These are phyloP conservation scores for Euzetes globulus DNA, from an alignment of 2,888 invertebrate genomes.

Conservation along the genomic window DNA sequence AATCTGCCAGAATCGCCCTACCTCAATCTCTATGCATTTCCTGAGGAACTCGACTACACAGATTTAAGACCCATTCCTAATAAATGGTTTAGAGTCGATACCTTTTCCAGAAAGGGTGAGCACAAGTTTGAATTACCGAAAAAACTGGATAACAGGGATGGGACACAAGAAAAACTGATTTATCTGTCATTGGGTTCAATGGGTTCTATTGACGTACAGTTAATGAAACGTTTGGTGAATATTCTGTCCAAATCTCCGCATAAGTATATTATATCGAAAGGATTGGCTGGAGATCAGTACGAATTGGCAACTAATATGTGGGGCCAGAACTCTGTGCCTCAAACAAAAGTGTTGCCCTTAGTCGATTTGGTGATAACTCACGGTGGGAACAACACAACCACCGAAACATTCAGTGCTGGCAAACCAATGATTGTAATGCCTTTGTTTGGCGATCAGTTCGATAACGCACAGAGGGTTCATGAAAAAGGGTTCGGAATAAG, in stretches of 20 bases:
- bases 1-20: constrained; percentile 24
- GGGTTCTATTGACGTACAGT: constrained; percentile 4
- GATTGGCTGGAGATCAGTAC: constrained; percentile 1
- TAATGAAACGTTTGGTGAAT: constrained; percentile 29
- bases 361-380: constrained; percentile 34
- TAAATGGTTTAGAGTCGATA: constrained; percentile 27
- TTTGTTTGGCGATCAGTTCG: constrained; percentile 29
- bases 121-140: neutral
- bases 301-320: constrained; percentile 27
- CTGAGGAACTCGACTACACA: constrained; percentile 31
- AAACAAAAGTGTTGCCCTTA: constrained; percentile 16
- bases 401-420: constrained; percentile 21
- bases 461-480: constrained; percentile 32
- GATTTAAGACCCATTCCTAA: constrained; percentile 11
- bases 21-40: constrained; percentile 32
- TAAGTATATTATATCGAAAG: constrained; percentile 32
- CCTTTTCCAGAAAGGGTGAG: neutral
- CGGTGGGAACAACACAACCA: constrained; percentile 32
- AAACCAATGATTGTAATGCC: constrained; percentile 35
- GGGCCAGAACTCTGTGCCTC: constrained; percentile 26
- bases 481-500: constrained; percentile 30
- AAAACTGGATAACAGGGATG: neutral
- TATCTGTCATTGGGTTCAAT: constrained; percentile 35
- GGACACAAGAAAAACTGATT: constrained; percentile 17
- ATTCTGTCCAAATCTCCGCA: constrained; percentile 16